Evolutionary conservation across 2,797 vertebrate species (phyloP).

Genomic region (Epinephelus malabaricus): DNA sequence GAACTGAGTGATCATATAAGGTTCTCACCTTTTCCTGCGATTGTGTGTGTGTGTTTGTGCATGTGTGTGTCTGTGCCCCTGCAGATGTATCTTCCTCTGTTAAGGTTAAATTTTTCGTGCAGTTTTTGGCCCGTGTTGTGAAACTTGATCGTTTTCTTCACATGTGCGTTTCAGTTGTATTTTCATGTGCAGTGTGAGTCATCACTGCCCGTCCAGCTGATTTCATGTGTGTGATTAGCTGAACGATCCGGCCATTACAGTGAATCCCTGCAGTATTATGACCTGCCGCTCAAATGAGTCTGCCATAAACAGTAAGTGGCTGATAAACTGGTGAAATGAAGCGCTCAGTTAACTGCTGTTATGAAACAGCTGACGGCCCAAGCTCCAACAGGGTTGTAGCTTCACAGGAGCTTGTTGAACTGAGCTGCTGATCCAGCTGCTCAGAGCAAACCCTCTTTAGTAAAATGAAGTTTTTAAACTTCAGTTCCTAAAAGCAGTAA

Average conservation of each 20-base stretch:
- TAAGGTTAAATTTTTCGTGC: no score
- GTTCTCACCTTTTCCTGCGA: conserved; percentile 1
- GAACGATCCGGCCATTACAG: conserved; percentile 47
- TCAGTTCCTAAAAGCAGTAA: background rate
- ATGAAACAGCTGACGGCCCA: conserved; percentile 11
- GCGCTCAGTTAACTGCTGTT: conserved; percentile 47
- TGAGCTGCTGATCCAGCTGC: background rate
- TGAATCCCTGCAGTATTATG: conserved; percentile 40
- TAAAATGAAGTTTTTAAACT: background rate
- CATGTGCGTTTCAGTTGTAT: background rate
- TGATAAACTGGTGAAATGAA: conserved; percentile 56
- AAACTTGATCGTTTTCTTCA: conserved; percentile 2
- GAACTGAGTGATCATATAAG: conserved; percentile 29
- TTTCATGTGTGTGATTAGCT: conserved; percentile 23
- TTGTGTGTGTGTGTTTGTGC: background rate
- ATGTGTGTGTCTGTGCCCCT: background rate
- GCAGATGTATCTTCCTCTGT: background rate
- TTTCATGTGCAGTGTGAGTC: conserved; percentile 17
- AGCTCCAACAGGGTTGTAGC: conserved; percentile 11
- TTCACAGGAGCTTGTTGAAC: conserved; percentile 34
- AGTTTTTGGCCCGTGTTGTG: background rate
- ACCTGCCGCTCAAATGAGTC: conserved; percentile 48
- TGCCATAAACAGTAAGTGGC: conserved; percentile 53
- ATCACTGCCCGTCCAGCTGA: conserved; percentile 24
- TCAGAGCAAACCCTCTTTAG: background rate